Evolutionary conservation across 2,888 invertebrate genomes (phyloP), one percentile per base, ranked within the genome.

Genomic region (Scaptomyza flava): DNA sequence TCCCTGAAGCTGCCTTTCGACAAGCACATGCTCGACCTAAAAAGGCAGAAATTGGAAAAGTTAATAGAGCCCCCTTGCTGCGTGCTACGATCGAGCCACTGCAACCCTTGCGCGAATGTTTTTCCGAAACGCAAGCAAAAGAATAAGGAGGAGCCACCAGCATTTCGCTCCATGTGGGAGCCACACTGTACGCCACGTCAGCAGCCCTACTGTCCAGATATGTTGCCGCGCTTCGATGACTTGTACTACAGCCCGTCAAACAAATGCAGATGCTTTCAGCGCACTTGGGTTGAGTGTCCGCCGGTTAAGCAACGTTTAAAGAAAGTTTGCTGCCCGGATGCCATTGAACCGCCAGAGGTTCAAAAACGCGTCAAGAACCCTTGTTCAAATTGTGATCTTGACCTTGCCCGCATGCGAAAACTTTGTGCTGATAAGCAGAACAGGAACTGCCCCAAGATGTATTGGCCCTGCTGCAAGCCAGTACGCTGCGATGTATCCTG

Each of bases 261-360:
- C 27, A 74, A 72, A 47, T n/a, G 20, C 2, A 31, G 75, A 3
- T 31, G 50, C 38, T 83, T 66, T 41, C 87, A 84, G 47, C 86
- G 89, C 47, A 90, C 89, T 8, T 90, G 89, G 91, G 17, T 61
- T 0, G 80, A 82, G n/a, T 90, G 86, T 50, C 80, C 84, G 0
- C 43, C 62, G 1, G 34, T 75, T 0, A 53, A 38, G 17, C 51
- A 68, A 7, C 72, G 73, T 1, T 6, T 76, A 27, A 77, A 65
- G 14, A 75, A 76, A 17, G 34, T 82, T 0, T 88, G 88, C 53
- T 87, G 81, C 46, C 43, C 66, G 34, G 70, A 79, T 7, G 42
- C 43, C 1, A 77, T 79, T 1, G n/a, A 54, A 5, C 65, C 76
- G 0, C 82, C 82, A 1, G 86, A 88, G 48, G 47, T 87, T 8